Conservation (phyloP, 1,140 invertebrate species). For the Caerostris extrusa region DNA sequence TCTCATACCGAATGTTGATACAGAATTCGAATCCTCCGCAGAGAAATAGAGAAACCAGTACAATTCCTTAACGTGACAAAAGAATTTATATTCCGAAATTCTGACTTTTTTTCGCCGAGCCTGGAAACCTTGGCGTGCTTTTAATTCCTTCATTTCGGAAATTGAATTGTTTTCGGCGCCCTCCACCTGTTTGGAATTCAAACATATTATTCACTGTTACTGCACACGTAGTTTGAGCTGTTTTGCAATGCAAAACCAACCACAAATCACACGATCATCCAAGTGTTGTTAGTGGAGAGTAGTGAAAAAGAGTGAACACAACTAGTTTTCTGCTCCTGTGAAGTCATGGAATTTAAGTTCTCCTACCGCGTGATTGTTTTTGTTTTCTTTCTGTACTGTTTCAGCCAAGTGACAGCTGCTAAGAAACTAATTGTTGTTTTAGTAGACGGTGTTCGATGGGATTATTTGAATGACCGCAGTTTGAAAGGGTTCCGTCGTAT, state of each 20-base stretch:
- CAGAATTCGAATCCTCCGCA: neutral
- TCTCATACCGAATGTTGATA: neutral
- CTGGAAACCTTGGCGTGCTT: neutral
- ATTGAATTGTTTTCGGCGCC: neutral
- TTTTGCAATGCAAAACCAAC: neutral
- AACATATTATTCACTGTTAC: neutral
- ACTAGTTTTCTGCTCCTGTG: neutral
- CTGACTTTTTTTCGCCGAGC: neutral
- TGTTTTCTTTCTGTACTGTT: neutral
- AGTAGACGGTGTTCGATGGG: constrained; percentile 81
- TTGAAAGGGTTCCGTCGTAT: constrained; percentile 79
- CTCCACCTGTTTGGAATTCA: neutral
- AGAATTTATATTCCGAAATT: neutral
- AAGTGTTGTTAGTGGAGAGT: neutral
- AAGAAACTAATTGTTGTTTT: constrained; percentile 80
- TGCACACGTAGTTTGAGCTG: neutral
- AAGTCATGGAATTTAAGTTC: neutral
- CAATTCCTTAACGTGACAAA: neutral
- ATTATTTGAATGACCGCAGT: constrained; percentile 79
- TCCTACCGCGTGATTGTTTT: neutral
- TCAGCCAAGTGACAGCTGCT: neutral
- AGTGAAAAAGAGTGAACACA: neutral
- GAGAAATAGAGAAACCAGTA: neutral
- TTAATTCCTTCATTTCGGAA: neutral
- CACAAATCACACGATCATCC: neutral